A percentile compares a stretch with the other conserved stretches of the same genome.
Conservation (phyloP, 1,140 invertebrate species). For the Atta texana region DNA sequence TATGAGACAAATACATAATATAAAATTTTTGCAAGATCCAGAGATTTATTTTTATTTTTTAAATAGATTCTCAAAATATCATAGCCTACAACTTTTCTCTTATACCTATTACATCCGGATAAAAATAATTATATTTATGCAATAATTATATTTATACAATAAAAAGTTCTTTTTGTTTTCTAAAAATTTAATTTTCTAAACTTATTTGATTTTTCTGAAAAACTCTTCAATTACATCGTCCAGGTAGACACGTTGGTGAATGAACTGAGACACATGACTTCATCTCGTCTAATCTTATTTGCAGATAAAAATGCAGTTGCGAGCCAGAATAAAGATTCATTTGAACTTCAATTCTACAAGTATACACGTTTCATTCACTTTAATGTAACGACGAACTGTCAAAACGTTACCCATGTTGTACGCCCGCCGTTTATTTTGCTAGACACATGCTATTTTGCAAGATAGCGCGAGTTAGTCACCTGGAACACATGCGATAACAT, state of each 20-base stretch:
- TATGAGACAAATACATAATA: too few species aligned
- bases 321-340: neutral
- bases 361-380: neutral
- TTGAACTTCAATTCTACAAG: slow-evolving; percentile 7
- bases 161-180: too few species aligned
- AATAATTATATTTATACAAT: too few species aligned
- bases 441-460: slow-evolving; percentile 30
- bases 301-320: neutral
- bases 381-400: slow-evolving; percentile 15
- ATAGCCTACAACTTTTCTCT: too few species aligned
- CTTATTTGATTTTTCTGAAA: too few species aligned
- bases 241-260: neutral
- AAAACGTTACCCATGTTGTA: neutral
- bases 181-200: too few species aligned
- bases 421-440: slow-evolving; percentile 8
- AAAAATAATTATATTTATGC: too few species aligned
- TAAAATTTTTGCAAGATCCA: too few species aligned
- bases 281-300: neutral
- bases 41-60: too few species aligned
- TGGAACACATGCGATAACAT: slow-evolving; percentile 48
- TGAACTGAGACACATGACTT: neutral
- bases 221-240: slow-evolving; percentile 35
- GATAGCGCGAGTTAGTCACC: slow-evolving; percentile 48
- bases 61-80: too few species aligned
- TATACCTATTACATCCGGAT: too few species aligned